Evolutionary conservation across 2,797 vertebrate species (phyloP).

Genomic region (Euphonia xanthogaster): DNA sequence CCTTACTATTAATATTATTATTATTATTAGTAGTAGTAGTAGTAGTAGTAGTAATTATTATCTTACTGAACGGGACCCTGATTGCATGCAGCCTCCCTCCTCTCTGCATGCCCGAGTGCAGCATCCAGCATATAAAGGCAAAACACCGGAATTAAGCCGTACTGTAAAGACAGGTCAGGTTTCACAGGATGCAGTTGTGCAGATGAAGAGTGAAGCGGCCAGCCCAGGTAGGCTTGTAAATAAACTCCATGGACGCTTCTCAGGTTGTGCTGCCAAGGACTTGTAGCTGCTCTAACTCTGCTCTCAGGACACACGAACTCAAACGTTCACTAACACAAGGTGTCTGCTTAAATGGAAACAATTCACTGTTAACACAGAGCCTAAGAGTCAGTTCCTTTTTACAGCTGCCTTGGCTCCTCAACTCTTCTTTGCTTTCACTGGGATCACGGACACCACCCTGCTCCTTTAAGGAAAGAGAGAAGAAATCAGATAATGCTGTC

Average conservation of each 20-base stretch:
- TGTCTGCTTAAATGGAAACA: background rate
- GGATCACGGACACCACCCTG: background rate
- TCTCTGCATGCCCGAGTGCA: fast-evolving
- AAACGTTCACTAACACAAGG: background rate
- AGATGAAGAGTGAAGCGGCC: background rate
- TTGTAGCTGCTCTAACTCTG: too few relatives aligned
- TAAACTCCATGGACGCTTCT: fast-evolving
- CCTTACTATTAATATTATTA: background rate
- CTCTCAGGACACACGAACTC: background rate
- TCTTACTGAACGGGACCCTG: background rate
- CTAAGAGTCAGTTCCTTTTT: background rate
- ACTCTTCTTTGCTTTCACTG: background rate
- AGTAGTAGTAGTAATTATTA: background rate
- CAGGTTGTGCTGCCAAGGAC: background rate
- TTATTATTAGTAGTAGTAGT: too few relatives aligned
- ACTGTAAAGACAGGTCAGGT: fast-evolving
- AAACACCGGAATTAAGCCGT: too few relatives aligned
- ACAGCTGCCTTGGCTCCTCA: background rate
- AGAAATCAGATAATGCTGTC: background rate
- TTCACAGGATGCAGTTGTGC: background rate
- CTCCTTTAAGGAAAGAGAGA: background rate
- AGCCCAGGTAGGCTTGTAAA: background rate
- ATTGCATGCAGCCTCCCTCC: background rate
- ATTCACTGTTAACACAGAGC: background rate
- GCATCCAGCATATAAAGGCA: fast-evolving